phyloP scores from a whole-genome alignment of 1,140 invertebrate species.

The Saccostrea glomerata region DNA sequence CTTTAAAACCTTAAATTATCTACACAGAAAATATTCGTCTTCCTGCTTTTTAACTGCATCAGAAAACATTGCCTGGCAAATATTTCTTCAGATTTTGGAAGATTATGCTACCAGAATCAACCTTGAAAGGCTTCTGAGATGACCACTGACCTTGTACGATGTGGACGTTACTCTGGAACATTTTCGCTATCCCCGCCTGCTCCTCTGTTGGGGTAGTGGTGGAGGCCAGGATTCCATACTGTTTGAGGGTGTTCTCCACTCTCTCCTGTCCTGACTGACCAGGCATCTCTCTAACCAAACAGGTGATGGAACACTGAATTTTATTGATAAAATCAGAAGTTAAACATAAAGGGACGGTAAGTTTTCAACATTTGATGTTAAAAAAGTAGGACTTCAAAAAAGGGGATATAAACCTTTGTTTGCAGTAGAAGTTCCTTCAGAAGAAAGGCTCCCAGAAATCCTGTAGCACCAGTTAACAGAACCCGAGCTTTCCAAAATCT shows the following conservation, averaged over 20 bases:
- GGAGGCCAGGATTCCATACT: conserved; percentile 74
- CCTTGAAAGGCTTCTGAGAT: too few relatives aligned
- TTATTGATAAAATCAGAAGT: too few relatives aligned
- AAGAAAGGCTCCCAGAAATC: conserved; percentile 79
- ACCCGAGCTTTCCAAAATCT: conserved; percentile 75
- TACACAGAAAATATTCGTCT: too few relatives aligned
- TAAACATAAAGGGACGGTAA: too few relatives aligned
- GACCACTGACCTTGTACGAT: conserved; percentile 73
- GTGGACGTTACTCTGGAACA: conserved; percentile 74
- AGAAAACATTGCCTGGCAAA: too few relatives aligned
- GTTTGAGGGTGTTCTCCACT: conserved; percentile 73
- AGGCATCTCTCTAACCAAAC: conserved; percentile 78
- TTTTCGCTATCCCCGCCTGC: conserved; percentile 63
- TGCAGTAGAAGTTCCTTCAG: conserved; percentile 76
- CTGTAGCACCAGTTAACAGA: conserved; percentile 79
- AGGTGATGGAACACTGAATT: conserved; percentile 77
- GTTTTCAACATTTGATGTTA: too few relatives aligned
- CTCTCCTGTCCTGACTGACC: conserved; percentile 71
- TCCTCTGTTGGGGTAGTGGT: conserved; percentile 65
- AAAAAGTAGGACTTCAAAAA: too few relatives aligned
- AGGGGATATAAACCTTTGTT: conserved; percentile 75
- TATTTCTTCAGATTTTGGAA: too few relatives aligned
- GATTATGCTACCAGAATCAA: too few relatives aligned
- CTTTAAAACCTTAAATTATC: too few relatives aligned
- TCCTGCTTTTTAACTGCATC: too few relatives aligned